A percentile compares a stretch with the other conserved stretches of the same genome.
phyloP scores from a whole-genome alignment of 92 coral and sea anemone species.

The Zoanthus solanderi region DNA sequence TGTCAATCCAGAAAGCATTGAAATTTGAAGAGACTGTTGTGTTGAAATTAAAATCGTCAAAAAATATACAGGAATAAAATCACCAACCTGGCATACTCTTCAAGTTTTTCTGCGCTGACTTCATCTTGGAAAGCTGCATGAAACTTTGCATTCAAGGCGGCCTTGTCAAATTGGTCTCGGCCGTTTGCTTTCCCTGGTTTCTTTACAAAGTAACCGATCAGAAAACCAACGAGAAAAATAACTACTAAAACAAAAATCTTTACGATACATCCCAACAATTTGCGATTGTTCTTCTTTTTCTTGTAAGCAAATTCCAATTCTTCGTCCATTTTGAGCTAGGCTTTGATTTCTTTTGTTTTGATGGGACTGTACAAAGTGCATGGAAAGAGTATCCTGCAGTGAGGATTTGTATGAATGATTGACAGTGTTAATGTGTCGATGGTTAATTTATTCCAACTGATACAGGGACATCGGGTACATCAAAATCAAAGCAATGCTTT shows the following conservation, averaged over 20 bases:
- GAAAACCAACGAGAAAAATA: slow-evolving; percentile 28
- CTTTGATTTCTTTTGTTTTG: too few species aligned
- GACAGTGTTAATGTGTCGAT: too few species aligned
- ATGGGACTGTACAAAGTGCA: too few species aligned
- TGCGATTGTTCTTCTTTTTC: not conserved
- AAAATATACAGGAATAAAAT: not conserved
- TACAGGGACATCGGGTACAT: too few species aligned
- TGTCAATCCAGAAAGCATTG: too few species aligned
- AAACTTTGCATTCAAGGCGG: slow-evolving; percentile 11
- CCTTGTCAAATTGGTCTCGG: not conserved
- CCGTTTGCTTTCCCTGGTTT: not conserved
- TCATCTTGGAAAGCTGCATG: slow-evolving; percentile 39
- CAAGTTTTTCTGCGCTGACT: slow-evolving; percentile 35
- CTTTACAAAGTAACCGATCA: slow-evolving; percentile 32
- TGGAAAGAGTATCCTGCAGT: too few species aligned
- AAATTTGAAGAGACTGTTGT: too few species aligned
- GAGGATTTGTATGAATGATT: too few species aligned
- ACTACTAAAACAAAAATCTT: slow-evolving; percentile 3
- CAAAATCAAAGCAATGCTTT: too few species aligned
- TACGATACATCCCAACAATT: not conserved
- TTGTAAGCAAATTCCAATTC: slow-evolving; percentile 30
- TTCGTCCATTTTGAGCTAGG: not conserved
- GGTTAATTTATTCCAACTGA: too few species aligned
- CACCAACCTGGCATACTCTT: slow-evolving; percentile 26
- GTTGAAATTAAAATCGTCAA: too few species aligned